Percentiles rank a stretch among this genome's conserved stretches.
Evolutionary conservation across 2,113 vertebrate genomes (phyloP).

Genomic region (Pandion haliaetus): DNA sequence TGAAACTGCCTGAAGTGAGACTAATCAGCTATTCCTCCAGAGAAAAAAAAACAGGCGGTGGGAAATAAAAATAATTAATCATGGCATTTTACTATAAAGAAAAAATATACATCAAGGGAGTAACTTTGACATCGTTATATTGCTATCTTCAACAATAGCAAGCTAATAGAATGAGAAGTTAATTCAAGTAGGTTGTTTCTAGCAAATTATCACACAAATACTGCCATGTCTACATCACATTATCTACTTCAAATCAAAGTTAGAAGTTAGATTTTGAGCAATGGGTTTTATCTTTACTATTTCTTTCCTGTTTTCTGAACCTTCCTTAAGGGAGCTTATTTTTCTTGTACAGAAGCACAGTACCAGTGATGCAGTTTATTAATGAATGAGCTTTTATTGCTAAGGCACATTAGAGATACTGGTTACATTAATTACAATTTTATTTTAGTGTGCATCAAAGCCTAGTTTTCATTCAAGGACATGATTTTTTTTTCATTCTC

Average conservation of each 20-base stretch:
- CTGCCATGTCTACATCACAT: background rate
- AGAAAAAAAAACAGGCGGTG: background rate
- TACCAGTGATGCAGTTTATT: background rate
- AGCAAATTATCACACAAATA: background rate
- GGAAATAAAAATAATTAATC: conserved; percentile 33
- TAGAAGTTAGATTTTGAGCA: background rate
- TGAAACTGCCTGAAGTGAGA: conserved; percentile 30
- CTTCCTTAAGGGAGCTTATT: background rate
- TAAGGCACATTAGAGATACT: background rate
- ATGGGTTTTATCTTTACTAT: background rate
- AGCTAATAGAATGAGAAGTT: background rate
- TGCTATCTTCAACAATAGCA: background rate
- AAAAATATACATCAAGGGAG: background rate
- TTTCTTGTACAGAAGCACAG: background rate
- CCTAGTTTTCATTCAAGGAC: background rate
- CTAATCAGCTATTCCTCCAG: background rate
- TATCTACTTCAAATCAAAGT: background rate
- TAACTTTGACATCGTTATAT: background rate
- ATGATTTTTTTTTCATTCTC: background rate
- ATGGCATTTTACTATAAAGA: background rate
- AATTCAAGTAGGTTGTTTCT: background rate
- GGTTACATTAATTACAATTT: background rate
- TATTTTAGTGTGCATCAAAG: background rate
- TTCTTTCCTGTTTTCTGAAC: background rate
- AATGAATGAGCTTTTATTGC: background rate